Base-by-base conservation (phyloP, 2,113 vertebrate genomes). In the Channa argus region DNA sequence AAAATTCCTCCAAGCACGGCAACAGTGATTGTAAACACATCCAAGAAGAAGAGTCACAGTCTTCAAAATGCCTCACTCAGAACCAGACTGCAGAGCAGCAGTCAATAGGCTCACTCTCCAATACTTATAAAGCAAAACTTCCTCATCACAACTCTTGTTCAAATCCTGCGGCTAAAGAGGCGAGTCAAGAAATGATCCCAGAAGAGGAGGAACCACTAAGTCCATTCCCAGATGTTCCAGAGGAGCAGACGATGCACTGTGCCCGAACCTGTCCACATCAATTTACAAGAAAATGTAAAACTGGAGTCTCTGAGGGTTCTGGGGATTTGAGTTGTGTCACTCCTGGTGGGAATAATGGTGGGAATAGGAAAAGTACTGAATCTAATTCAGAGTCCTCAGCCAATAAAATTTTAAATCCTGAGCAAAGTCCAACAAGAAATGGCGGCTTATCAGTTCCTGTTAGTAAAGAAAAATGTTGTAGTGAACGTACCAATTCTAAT, bases 241-340 rank as follows among this genome's bases (percentile, higher is more conserved):
- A 93, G 45, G 89, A 93, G 76, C 88, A 92, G 83, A 93, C 91
- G 0, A 83, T 92, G 77, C 82, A 66, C 11, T 94, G 92, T 66
- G 92, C 94, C 63, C 82, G 94, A 69, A 94, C 94, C 0, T 91
- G 86, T 63, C 36, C 15, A 50, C 87, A 83, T 63, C 86, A 88
- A 6, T 90, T 78, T 65, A 78, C 63, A 1, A 84, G 77, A 76
- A 79, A 71, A 63, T 9, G 1, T 68, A 78, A 76, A 65, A 13
- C 12, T 24, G 53, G 51, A 62, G 0, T 44, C 3, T 50, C 53
- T 41, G 9, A 2, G 45, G 15, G 4, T 56, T 11, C 64, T 43
- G 66, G 13, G 1, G 59, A 44, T 24, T 13, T 45, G 0, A 10
- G 8, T 5, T 9, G 1, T 3, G n/a, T 6, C 36, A 13, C 3